A percentile compares a stretch with the other conserved stretches of the same genome.
These are phyloP conservation scores for Monoplex corrugatus DNA, from an alignment of 2,888 invertebrate species.

Conservation along the genomic window DNA sequence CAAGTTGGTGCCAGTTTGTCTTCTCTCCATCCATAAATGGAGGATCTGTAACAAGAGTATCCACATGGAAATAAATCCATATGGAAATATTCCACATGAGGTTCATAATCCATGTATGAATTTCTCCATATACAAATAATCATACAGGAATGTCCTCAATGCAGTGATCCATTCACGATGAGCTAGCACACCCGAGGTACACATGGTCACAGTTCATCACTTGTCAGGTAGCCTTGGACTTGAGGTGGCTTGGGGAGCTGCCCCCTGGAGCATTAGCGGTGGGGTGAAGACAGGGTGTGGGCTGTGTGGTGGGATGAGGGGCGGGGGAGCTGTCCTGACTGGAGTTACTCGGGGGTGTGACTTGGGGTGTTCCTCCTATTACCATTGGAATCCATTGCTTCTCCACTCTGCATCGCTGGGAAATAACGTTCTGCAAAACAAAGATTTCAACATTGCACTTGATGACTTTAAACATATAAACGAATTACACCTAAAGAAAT, in stretches of 20 bases:
- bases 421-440: conserved; percentile 58
- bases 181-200: conserved; percentile 45
- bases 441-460: too few species aligned
- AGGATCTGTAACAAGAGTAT: neutral
- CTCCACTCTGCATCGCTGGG: conserved; percentile 56
- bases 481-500: too few species aligned
- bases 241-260: conserved; percentile 30
- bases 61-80: conserved; percentile 10
- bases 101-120: conserved; percentile 17
- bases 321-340: conserved; percentile 30
- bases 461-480: too few species aligned
- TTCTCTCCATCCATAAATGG: conserved; percentile 33
- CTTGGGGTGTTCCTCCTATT: neutral
- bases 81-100: neutral
- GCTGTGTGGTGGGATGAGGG: neutral
- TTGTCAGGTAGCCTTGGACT: neutral
- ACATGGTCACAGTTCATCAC: conserved; percentile 27
- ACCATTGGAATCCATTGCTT: conserved; percentile 53
- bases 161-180: conserved; percentile 36
- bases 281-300: conserved; percentile 33
- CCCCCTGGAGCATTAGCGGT: neutral
- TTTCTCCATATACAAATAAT: conserved; percentile 41
- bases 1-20: conserved; percentile 48
- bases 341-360: conserved; percentile 31
- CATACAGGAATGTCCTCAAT: conserved; percentile 32